phyloP scores from a whole-genome alignment of 1,140 invertebrate genomes.

The Thalassaphorura encarpata region DNA sequence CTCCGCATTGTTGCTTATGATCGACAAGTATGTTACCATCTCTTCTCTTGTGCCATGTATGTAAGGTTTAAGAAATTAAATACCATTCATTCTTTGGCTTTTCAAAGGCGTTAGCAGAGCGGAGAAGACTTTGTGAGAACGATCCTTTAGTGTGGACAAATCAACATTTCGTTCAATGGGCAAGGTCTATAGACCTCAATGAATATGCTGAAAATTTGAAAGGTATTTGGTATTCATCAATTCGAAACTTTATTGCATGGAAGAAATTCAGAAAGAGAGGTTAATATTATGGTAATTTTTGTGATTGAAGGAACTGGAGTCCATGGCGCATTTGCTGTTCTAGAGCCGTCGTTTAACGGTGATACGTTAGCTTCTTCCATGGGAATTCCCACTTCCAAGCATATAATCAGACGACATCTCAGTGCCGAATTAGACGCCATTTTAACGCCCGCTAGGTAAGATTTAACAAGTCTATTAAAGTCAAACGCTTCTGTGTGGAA shows the following conservation, averaged over 20 bases:
- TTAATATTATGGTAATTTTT: not conserved
- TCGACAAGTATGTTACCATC: conserved; percentile 55
- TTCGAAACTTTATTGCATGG: not conserved
- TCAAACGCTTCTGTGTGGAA: too few species aligned
- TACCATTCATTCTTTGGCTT: too few species aligned
- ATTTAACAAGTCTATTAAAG: too few species aligned
- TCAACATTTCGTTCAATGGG: conserved; percentile 84
- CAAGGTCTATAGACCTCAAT: conserved; percentile 78
- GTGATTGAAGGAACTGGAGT: conserved; percentile 68
- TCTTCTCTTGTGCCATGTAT: too few species aligned
- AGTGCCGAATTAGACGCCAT: conserved; percentile 79
- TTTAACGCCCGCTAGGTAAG: conserved; percentile 81
- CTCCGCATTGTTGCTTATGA: conserved; percentile 85
- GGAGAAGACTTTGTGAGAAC: conserved; percentile 75
- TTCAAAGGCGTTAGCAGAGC: conserved; percentile 65
- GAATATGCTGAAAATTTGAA: conserved; percentile 92
- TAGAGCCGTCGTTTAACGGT: conserved; percentile 84
- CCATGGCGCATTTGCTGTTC: conserved; percentile 79
- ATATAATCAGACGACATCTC: conserved; percentile 82
- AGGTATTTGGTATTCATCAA: conserved; percentile 45
- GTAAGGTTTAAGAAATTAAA: not conserved
- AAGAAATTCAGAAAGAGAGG: not conserved
- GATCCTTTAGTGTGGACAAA: conserved; percentile 92
- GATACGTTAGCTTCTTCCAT: conserved; percentile 77
- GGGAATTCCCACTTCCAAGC: conserved; percentile 83